Evolutionary conservation across 2,113 vertebrate genomes (phyloP).

Genomic region (Rhinolophus ferrumequinum): DNA sequence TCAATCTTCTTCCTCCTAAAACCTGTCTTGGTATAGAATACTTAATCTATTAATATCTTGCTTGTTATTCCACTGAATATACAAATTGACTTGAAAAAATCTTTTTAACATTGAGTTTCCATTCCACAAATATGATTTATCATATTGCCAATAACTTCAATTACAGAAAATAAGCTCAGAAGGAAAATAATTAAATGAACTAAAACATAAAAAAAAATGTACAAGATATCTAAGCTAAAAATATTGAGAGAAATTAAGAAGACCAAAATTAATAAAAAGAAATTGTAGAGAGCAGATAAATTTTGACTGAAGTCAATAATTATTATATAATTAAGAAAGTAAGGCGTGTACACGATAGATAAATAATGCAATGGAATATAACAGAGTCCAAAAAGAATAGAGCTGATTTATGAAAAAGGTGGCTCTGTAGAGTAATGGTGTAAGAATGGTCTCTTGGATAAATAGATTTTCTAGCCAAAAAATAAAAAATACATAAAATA

Average conservation of each 20-base stretch:
- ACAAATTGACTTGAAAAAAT: neutral
- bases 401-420: neutral
- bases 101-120: neutral
- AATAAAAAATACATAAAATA: neutral
- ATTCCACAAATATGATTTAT: neutral
- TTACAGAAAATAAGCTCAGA: neutral
- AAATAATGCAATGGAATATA: neutral
- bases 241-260: neutral
- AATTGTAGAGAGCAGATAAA: neutral
- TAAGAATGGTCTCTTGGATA: neutral
- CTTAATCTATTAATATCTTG: neutral
- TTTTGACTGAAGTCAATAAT: neutral
- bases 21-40: neutral
- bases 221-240: neutral
- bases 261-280: neutral
- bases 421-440: neutral
- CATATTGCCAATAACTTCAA: neutral
- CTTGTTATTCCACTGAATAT: neutral
- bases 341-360: neutral
- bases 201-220: neutral
- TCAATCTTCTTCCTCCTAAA: neutral
- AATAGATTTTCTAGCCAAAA: neutral
- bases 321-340: neutral
- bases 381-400: neutral
- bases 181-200: neutral